Evolutionary conservation across 2,888 invertebrate genomes (phyloP), one percentile per base, ranked within the genome.

Genomic region (Drosophila limbata): DNA sequence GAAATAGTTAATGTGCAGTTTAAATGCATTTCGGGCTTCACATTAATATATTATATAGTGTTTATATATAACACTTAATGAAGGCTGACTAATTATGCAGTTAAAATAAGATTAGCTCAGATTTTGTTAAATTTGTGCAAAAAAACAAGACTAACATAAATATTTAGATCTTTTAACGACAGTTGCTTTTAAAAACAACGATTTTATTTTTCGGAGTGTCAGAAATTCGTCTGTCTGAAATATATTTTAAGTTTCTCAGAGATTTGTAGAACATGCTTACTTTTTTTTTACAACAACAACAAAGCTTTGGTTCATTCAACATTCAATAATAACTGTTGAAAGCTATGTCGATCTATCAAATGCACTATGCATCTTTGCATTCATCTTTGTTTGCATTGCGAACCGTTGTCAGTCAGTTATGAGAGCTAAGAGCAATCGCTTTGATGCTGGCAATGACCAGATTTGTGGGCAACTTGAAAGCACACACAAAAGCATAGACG

Each of bases 381-480:
- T 19, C 17, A 25, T 8, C 33, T 61, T 21, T 47, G 31, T 37
- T 47, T 53, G n/a, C 25, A 21, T 10, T 57, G 33, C 33, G 21
- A 42, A 19, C 53, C 21, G 21, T 28, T 52, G 44, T 50, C 35
- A n/a, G 42, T 19, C 60, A 48, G 75, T 53, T 63, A 17, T 50
- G 48, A 60, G 59, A 35, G 33, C 56, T 51, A 37, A 50, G 50
- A 51, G 44, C 67, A 64, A 52, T 37, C 60, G 25, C 40, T 63
- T 69, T 55, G 51, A 62, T 33, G 67, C 65, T 74, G 68, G 52
- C 71, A 63, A 63, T 39, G 59, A 48, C 44, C 52, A 56, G 67
- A 61, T 76, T 65, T 47, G 70, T 44, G 60, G 61, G 19, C 64
- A 76, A 63, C 79, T 69, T 53, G 50, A 69, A 50, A 69, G 65